These are phyloP conservation scores for Anthonomus grandis DNA, from an alignment of 1,140 invertebrate species.

Conservation along the genomic window DNA sequence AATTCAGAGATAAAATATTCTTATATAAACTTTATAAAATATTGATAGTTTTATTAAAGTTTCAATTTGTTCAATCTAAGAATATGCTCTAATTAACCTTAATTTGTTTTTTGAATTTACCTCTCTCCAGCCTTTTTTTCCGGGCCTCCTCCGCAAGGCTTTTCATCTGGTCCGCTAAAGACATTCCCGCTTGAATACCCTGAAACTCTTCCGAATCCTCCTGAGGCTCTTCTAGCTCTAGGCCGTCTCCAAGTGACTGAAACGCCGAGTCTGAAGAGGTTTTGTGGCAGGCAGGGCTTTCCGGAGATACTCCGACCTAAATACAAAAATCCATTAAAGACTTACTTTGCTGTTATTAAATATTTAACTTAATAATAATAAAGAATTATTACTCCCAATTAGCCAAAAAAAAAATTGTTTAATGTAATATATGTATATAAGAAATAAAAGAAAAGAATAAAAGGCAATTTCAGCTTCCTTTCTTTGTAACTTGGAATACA, in stretches of 20 bases:
- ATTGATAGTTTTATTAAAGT: no score
- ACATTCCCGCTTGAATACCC: constrained; percentile 19
- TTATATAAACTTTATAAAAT: not conserved
- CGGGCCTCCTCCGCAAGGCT: constrained; percentile 46
- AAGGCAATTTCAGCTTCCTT: no score
- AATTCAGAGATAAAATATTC: no score
- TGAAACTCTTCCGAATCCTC: constrained; percentile 24
- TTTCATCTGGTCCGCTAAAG: constrained; percentile 55
- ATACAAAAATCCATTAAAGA: not conserved
- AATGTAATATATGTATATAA: no score
- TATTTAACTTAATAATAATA: no score
- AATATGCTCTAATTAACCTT: no score
- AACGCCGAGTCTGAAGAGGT: constrained; percentile 54
- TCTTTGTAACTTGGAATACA: no score
- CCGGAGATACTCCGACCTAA: constrained; percentile 30
- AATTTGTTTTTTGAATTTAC: constrained; percentile 23
- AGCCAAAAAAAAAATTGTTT: no score
- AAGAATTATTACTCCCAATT: no score
- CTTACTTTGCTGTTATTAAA: not conserved
- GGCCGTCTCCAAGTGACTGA: constrained; percentile 45
- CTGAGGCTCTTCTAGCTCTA: constrained; percentile 35
- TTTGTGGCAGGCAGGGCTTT: constrained; percentile 56
- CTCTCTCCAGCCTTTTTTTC: constrained; percentile 33
- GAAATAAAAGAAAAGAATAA: no score
- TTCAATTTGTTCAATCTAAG: no score